These are phyloP conservation scores for Marcusenius ussheri DNA, from an alignment of 2,113 vertebrate species.

Conservation along the genomic window DNA sequence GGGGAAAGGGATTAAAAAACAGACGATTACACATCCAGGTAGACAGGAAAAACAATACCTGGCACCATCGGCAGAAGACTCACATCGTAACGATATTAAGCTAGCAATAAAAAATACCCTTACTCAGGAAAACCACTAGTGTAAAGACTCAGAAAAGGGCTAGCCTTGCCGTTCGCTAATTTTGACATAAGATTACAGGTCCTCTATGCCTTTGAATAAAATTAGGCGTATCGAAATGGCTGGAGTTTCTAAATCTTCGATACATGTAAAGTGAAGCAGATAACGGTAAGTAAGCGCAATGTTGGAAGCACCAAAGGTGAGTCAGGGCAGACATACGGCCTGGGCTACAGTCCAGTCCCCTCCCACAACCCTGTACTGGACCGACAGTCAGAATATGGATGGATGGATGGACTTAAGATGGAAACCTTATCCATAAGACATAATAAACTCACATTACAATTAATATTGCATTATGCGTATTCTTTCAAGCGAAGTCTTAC, in stretches of 20 bases:
- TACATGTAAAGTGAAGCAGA: neutral
- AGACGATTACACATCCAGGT: conserved; percentile 49
- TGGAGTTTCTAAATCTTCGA: neutral
- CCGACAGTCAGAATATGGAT: neutral
- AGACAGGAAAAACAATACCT: conserved; percentile 43
- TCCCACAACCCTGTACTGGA: neutral
- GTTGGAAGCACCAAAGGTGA: neutral
- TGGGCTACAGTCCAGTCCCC: neutral
- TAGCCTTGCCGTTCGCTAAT: neutral
- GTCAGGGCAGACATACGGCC: neutral
- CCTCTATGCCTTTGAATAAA: neutral
- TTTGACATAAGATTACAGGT: neutral
- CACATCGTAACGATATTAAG: neutral
- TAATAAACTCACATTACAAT: neutral
- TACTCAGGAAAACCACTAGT: neutral
- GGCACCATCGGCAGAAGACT: neutral
- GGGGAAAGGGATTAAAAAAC: conserved; percentile 22
- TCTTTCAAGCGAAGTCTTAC: neutral
- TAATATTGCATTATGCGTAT: neutral
- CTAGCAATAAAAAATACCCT: neutral
- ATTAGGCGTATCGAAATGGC: neutral
- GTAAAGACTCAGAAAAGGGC: neutral
- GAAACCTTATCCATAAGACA: neutral
- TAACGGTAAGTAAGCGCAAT: neutral
- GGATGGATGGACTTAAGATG: neutral